phyloP scores from a whole-genome alignment of 2,888 invertebrate species.

The Hypsopygia costalis region DNA sequence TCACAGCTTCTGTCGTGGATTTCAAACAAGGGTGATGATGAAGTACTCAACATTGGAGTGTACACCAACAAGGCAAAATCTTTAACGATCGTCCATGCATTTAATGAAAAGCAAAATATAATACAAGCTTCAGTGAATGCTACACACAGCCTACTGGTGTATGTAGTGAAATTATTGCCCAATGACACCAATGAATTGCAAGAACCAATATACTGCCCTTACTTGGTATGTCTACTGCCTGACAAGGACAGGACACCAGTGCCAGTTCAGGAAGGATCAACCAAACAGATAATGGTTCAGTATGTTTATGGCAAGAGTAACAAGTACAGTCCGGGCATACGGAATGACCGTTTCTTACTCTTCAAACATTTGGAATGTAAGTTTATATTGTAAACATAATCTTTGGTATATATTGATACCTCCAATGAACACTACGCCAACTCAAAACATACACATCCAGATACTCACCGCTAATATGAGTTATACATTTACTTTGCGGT shows the following conservation, averaged over 20 bases:
- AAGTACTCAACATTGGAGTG: slow-evolving; percentile 77
- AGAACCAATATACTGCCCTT: slow-evolving; percentile 82
- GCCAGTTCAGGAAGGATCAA: slow-evolving; percentile 74
- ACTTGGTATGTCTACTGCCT: slow-evolving; percentile 80
- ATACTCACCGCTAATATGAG: too few relatives aligned
- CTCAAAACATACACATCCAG: too few relatives aligned
- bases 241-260: slow-evolving; percentile 52
- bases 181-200: slow-evolving; percentile 41
- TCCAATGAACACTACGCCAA: too few relatives aligned
- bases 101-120: slow-evolving; percentile 83
- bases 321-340: slow-evolving; percentile 69
- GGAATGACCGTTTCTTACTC: slow-evolving; percentile 85
- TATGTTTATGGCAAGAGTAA: slow-evolving; percentile 85
- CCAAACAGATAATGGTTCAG: slow-evolving; percentile 89
- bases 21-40: slow-evolving; percentile 40
- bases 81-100: slow-evolving; percentile 81
- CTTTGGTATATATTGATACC: too few relatives aligned
- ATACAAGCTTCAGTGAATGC: slow-evolving; percentile 90
- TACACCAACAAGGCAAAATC: slow-evolving; percentile 82
- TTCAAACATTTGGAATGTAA: slow-evolving; percentile 90
- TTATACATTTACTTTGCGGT: too few relatives aligned
- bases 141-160: slow-evolving; percentile 83
- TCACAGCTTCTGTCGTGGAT: slow-evolving; percentile 86
- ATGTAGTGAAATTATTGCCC: slow-evolving; percentile 81
- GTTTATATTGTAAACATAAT: slow-evolving; percentile 31